phyloP scores from a whole-genome alignment of 2,888 invertebrate species.

The Aphidoletes aphidimyza region DNA sequence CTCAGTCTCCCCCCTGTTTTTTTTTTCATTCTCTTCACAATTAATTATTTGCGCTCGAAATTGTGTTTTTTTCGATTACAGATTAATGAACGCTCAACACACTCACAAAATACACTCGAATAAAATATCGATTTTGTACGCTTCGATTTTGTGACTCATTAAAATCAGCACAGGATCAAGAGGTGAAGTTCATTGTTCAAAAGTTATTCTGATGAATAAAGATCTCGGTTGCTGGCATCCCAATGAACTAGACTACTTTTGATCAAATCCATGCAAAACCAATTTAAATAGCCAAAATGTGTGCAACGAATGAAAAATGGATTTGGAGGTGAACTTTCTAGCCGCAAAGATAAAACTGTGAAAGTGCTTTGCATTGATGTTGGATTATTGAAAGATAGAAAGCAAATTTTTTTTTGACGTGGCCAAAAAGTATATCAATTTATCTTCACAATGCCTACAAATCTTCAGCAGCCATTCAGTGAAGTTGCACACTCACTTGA shows the following conservation, averaged over 20 bases:
- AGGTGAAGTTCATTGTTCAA: slow-evolving; percentile 36
- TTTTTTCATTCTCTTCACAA: neutral
- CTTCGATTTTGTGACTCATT: neutral
- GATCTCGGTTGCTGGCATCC: neutral
- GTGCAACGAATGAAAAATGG: neutral
- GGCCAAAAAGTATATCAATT: neutral
- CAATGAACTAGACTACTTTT: neutral
- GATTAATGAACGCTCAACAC: neutral
- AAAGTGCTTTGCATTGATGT: neutral
- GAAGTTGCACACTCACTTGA: neutral
- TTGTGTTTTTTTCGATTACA: slow-evolving; percentile 23
- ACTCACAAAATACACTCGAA: no score
- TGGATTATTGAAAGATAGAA: neutral
- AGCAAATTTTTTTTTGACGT: neutral
- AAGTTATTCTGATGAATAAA: neutral
- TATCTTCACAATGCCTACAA: slow-evolving; percentile 8
- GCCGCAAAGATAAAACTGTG: neutral
- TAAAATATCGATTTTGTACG: neutral
- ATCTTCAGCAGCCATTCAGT: neutral
- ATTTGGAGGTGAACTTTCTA: no score
- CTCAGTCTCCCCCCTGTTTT: neutral
- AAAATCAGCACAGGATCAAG: neutral
- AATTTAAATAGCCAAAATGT: neutral
- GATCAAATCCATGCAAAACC: neutral
- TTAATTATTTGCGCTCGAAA: neutral